Conservation (phyloP, 2,113 vertebrate genomes). For the Lanius collurio region DNA sequence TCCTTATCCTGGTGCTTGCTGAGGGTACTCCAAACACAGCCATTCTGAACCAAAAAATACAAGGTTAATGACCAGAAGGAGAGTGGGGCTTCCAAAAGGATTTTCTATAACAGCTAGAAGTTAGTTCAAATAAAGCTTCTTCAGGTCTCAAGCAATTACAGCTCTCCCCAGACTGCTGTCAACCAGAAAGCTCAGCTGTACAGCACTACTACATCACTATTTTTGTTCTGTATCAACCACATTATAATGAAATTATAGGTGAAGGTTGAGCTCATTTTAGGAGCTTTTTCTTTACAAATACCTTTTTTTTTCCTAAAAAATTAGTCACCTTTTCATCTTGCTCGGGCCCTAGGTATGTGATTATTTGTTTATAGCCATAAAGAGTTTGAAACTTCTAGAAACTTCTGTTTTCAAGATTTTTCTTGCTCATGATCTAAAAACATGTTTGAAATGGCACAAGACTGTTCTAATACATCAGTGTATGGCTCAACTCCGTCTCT, state of each 20-base stretch:
- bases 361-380: not conserved
- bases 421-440: not conserved
- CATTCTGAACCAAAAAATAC: not conserved
- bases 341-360: not conserved
- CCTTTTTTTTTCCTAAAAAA: fast-evolving
- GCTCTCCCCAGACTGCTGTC: not conserved
- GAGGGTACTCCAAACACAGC: not conserved
- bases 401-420: not conserved
- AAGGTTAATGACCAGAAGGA: not conserved
- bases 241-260: not conserved
- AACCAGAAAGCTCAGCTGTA: not conserved
- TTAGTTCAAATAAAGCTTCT: not conserved
- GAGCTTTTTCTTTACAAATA: not conserved
- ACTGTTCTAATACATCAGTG: fast-evolving
- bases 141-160: not conserved
- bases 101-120: not conserved
- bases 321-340: not conserved
- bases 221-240: not conserved
- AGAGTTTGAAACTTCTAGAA: not conserved
- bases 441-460: not conserved
- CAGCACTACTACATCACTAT: not conserved
- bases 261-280: not conserved
- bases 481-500: not conserved
- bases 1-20: not conserved
- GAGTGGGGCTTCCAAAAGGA: fast-evolving